Conservation (phyloP, 2,797 vertebrate genomes). For the Dicrostonyx torquatus region DNA sequence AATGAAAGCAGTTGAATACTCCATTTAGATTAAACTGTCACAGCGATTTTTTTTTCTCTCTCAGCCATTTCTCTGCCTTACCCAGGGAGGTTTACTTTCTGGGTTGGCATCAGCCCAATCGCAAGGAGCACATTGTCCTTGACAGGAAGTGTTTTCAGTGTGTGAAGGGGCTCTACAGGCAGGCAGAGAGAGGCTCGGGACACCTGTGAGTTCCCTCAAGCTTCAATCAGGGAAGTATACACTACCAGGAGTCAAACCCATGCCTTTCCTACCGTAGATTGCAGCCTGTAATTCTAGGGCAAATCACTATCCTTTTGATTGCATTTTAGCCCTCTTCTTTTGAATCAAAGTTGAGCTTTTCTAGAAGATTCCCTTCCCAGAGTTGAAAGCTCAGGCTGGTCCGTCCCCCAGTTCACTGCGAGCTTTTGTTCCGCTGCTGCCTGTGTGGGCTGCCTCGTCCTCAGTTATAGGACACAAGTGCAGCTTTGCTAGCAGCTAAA, state of each 20-base stretch:
- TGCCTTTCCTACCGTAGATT: not conserved
- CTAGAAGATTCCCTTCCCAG: constrained; percentile 41
- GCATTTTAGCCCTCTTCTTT: constrained; percentile 58
- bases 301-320: constrained; percentile 48
- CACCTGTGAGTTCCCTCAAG: not conserved
- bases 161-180: not conserved
- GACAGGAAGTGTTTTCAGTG: not conserved
- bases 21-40: constrained; percentile 50
- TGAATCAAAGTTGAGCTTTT: constrained; percentile 60
- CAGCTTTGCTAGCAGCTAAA: constrained; percentile 61
- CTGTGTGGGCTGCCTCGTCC: not conserved
- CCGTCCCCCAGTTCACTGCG: not conserved
- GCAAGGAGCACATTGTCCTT: not conserved
- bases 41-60: not conserved
- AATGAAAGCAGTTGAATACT: constrained; percentile 43
- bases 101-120: not conserved
- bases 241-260: not conserved
- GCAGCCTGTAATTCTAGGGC: constrained; percentile 44
- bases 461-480: constrained; percentile 31
- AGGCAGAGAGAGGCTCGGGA: not conserved
- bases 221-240: not conserved
- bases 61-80: not conserved
- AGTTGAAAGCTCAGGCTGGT: constrained; percentile 65
- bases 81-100: not conserved
- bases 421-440: constrained; percentile 54